Base-by-base conservation (phyloP, 2,113 vertebrate genomes). In the Archocentrus centrarchus region DNA sequence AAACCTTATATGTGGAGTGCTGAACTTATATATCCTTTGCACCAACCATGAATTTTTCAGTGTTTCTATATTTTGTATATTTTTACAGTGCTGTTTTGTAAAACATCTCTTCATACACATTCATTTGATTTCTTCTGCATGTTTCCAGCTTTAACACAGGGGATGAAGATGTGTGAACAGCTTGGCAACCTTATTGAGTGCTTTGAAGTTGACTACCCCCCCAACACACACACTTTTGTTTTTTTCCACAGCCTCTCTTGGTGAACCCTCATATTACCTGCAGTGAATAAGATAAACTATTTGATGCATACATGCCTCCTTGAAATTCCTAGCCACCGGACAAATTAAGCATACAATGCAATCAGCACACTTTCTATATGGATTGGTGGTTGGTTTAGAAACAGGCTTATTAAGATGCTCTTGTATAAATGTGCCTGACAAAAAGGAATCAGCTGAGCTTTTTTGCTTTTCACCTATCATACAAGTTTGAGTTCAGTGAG, bases 151-250 rank as follows among this genome's bases (percentile, higher is more conserved):
- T 89, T 66, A 82, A 84, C 91, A 88, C 86, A 66, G 41, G 91
- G 88, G 88, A 92, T 85, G 75, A 84, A 89, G 84, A 92, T 50
- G 79, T 85, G 80, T 61, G 89, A 93, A 92, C 91, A 94, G 88
- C 91, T 94, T 94, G 91, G 92, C 89, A 93, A 90, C 86, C 90
- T 88, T 76, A 82, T 27, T 79, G 88, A 87, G 85, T 9, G 85
- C 91, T 94, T 93, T 93, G 92, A 94, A 94, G 92, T 91, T 76
- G 70, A 86, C 84, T 92, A 86, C 80, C 86, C 27, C 27, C 27
- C 27, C 27, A 27, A 27, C 27, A 27, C 27, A 27, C 27, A 27
- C 27, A 27, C 27, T 27, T 50, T 66, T 89, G 77, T 80, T 86
- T 85, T 85, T 57, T 53, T 53, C 44, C 59, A 18, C 82, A 79